Percentiles rank a stretch among this genome's conserved stretches.
These are phyloP conservation scores for Myotis davidii DNA, from an alignment of 2,113 vertebrate genomes.

Conservation along the genomic window DNA sequence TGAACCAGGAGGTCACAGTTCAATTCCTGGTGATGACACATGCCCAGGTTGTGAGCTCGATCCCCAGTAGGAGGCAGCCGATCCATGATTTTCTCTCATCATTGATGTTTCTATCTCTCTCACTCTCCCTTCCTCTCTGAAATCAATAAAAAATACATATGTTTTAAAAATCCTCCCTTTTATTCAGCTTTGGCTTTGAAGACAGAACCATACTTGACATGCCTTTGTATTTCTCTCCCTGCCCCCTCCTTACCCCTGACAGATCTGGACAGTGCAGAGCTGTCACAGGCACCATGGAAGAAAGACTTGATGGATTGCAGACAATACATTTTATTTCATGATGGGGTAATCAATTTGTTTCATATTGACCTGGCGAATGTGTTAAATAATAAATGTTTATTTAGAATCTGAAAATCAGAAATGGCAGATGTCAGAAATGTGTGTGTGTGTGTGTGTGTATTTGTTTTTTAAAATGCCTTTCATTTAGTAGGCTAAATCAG, in stretches of 20 bases:
- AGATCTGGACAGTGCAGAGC: not conserved
- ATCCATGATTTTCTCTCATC: too few relatives aligned
- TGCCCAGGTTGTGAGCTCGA: too few relatives aligned
- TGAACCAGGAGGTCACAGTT: too few relatives aligned
- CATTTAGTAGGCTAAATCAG: not conserved
- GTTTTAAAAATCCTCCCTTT: not conserved
- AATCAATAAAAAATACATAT: too few relatives aligned
- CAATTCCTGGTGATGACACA: too few relatives aligned
- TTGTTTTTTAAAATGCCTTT: slow-evolving; percentile 35
- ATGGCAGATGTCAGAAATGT: not conserved
- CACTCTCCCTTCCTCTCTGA: too few relatives aligned
- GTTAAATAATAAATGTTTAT: not conserved
- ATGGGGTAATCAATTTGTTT: not conserved
- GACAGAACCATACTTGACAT: not conserved
- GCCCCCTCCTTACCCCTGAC: not conserved
- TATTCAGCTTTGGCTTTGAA: not conserved
- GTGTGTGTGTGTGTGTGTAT: not conserved
- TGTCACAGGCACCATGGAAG: not conserved
- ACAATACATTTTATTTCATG: not conserved
- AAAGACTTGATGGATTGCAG: not conserved
- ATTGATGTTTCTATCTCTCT: too few relatives aligned
- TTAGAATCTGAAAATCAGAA: slow-evolving; percentile 23
- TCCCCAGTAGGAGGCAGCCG: too few relatives aligned
- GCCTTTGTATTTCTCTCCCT: not conserved
- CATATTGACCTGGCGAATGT: not conserved